A percentile compares a stretch with the other conserved stretches of the same genome.
These are phyloP conservation scores for Sylvietta virens DNA, from an alignment of 2,113 vertebrate genomes.

Conservation along the genomic window DNA sequence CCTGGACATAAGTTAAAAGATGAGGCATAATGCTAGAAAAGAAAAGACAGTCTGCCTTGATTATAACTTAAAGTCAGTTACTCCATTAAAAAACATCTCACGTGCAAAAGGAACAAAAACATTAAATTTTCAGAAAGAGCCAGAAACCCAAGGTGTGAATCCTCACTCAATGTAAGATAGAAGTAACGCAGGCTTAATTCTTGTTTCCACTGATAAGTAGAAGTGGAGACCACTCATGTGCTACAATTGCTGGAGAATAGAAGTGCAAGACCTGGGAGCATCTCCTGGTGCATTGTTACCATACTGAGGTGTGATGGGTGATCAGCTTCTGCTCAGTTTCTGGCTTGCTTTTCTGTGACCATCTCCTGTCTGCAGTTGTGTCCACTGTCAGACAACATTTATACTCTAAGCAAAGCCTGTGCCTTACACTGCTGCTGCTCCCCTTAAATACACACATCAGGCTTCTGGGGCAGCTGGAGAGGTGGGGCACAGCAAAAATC, in stretches of 20 bases:
- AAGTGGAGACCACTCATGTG: not conserved
- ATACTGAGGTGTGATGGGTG: not conserved
- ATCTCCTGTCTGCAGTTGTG: too few relatives aligned
- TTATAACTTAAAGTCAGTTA: not conserved
- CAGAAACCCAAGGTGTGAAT: not conserved
- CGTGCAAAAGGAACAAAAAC: fast-evolving
- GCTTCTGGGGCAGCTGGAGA: not conserved
- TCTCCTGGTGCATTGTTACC: not conserved
- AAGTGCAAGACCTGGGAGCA: not conserved
- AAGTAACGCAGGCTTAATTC: not conserved
- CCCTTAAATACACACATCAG: too few relatives aligned
- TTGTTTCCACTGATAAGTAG: not conserved
- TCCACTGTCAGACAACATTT: not conserved
- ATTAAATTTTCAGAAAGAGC: not conserved
- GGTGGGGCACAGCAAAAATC: not conserved
- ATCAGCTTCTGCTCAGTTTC: not conserved
- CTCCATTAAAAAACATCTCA: not conserved
- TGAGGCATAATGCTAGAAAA: not conserved
- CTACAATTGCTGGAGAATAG: not conserved
- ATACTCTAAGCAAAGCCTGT: not conserved
- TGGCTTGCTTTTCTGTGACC: not conserved
- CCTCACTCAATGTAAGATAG: not conserved
- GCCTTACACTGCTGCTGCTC: not conserved
- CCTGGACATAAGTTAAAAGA: not conserved
- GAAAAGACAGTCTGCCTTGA: not conserved